Evolutionary conservation across 1,140 invertebrate species (phyloP).

Genomic region (Cydia fagiglandana): DNA sequence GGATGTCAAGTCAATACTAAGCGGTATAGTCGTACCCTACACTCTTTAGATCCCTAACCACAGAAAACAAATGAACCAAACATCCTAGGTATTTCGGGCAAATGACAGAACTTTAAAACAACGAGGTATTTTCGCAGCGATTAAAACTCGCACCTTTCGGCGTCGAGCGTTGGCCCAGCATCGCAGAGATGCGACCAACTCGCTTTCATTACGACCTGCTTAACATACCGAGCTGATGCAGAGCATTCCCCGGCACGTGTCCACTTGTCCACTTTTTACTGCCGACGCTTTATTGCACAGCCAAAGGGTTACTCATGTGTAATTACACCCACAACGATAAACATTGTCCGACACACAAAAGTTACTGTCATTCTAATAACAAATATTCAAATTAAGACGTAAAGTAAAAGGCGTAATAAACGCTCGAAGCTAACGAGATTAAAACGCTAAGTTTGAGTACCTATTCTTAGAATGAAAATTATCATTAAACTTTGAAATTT

Average conservation of each 20-base stretch:
- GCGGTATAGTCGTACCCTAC: not conserved
- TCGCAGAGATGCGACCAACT: conserved; percentile 49
- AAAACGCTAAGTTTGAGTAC: conserved; percentile 17
- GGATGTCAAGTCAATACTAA: not conserved
- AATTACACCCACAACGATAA: not conserved
- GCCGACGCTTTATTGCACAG: conserved; percentile 44
- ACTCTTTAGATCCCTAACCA: not conserved
- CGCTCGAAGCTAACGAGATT: conserved; percentile 20
- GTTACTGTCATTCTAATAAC: conserved; percentile 16
- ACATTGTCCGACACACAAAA: conserved; percentile 8
- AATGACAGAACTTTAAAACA: not conserved
- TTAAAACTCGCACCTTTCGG: conserved; percentile 39
- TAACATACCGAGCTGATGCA: conserved; percentile 54
- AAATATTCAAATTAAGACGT: conserved; percentile 31
- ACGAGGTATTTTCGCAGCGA: conserved; percentile 22
- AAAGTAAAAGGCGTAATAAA: conserved; percentile 30
- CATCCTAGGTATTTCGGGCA: not conserved
- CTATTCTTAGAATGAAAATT: conserved; percentile 26
- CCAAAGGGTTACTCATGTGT: conserved; percentile 3
- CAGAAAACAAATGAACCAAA: conserved; percentile 6
- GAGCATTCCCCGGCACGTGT: conserved; percentile 39
- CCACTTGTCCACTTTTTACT: conserved; percentile 42
- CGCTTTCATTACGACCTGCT: conserved; percentile 67
- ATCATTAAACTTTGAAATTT: conserved; percentile 31
- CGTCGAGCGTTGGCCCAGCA: conserved; percentile 35